A percentile compares a stretch with the other conserved stretches of the same genome.
phyloP scores from a whole-genome alignment of 2,113 vertebrate species.

The Mugil cephalus region DNA sequence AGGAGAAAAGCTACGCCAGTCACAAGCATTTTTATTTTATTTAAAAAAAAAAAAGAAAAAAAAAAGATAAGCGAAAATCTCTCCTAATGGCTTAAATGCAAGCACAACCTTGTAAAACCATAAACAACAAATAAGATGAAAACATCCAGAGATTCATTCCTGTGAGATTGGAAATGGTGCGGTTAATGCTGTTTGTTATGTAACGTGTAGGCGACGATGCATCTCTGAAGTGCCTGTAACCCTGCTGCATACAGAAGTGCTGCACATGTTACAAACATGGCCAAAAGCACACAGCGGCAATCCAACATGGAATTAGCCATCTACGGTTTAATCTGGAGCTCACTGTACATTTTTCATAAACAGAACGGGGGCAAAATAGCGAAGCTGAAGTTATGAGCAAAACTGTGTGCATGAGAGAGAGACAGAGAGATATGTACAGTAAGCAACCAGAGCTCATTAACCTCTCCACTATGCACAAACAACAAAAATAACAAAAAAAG shows the following conservation, averaged over 20 bases:
- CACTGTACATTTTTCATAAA: slow-evolving; percentile 29
- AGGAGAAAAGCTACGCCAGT: background rate
- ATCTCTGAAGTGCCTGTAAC: background rate
- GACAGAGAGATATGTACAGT: slow-evolving; percentile 8
- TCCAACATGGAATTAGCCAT: background rate
- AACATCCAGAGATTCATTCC: slow-evolving; percentile 16
- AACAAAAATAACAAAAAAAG: slow-evolving; percentile 24
- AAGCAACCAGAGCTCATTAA: slow-evolving; percentile 47
- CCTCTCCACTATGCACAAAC: slow-evolving; percentile 25
- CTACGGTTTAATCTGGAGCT: background rate
- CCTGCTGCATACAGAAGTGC: slow-evolving; percentile 12
- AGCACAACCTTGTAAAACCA: slow-evolving; percentile 23
- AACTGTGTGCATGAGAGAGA: background rate
- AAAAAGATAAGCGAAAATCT: too few relatives aligned
- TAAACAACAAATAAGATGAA: slow-evolving; percentile 32
- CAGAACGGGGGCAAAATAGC: background rate
- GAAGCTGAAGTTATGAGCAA: slow-evolving; percentile 11
- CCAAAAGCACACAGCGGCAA: slow-evolving; percentile 8
- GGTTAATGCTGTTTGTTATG: slow-evolving; percentile 39
- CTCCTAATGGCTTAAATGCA: slow-evolving; percentile 33
- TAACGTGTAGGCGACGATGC: slow-evolving; percentile 38
- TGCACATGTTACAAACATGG: slow-evolving; percentile 11
- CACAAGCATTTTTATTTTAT: too few relatives aligned
- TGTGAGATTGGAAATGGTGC: background rate
- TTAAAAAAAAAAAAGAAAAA: too few relatives aligned